Evolutionary conservation across 2,113 vertebrate species (phyloP), one percentile per base, ranked within the genome.

Genomic region (Lagenorhynchus albirostris): DNA sequence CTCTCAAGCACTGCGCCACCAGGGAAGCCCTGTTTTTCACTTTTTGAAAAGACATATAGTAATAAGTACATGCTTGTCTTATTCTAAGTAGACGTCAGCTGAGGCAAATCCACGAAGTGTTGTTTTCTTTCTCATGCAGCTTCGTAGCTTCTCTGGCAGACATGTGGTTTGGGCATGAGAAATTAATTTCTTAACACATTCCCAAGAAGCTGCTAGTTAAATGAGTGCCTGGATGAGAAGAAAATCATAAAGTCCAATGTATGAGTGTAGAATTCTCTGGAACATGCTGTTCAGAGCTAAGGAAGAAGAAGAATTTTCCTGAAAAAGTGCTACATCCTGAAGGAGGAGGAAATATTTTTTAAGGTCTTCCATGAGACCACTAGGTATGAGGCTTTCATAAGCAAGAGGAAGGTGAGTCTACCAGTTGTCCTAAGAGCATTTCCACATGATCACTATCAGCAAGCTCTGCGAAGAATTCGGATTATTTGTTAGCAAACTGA

Each of bases 401-500:
- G 68, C 36, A 91, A 96, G 53, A 89, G 50, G 50, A 74, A 93
- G 15, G 8, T 50, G 26, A 53, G 15, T 41, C 55, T 74, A 68
- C n/a, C 55, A 67, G 67, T 82, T 93, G 6, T 90, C 67, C 17
- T 26, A 47, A 91, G n/a, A 77, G 6, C 36, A 73, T 87, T 85
- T 95, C 38, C 12, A 50, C 65, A 58, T 60, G 44, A 33, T 67
- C 33, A 41, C 4, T 73, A 47, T 62, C 36, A 67, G 70, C 60
- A 88, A 33, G 4, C 38, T 55, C 29, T 90, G 84, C 79, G 38
- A 67, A 85, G 31, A 89, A 79, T 92, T 86, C 88, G 10, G 71
- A 33, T 50, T 71, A 62, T 96, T 68, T 91, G 58, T 89, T 82
- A 89, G 79, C 58, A 94, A 77, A 86, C 9, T 81, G 83, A 96